Base-by-base conservation (phyloP, 2,888 invertebrate genomes). In the Orthosia cruda region DNA sequence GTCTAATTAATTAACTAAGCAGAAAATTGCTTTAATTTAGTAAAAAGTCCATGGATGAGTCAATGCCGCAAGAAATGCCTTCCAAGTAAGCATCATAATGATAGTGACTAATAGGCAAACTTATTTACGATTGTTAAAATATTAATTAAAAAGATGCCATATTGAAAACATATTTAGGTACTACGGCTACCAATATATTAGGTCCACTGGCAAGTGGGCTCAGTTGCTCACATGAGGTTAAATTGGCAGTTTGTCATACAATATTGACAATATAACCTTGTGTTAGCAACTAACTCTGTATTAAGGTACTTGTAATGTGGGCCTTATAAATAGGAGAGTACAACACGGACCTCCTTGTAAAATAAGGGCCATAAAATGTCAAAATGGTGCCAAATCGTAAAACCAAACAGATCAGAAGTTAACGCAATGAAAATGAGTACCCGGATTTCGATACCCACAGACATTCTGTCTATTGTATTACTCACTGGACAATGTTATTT, bases 371-470 rank as follows among this genome's bases (percentile, higher is more conserved):
- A 1, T 16, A 18, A 20, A 20, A 2, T 26, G 5, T 13, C 15
- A 57, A 77, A 77, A 26, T 55, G 23, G 3, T 40, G 32, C 2
- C 16, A 50, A 52, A 32, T 50, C 26, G 40, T 23, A 49, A 20
- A 47, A 45, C 0, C 11, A 58, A 47, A 69, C 9, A 47, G 57
- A 32, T 52, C n/a, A 11, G 5, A 69, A 52, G 55, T 26, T 20
- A 26, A 52, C 26, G 26, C 20, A 45, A 20, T 58, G 49, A 57
- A 47, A 77, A 63, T 61, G 50, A 64, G 49, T n/a, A 86, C 71
- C 85, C 83, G 76, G 87, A 85, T 81, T 73, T 74, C 45, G 45
- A 81, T 71, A 71, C 52, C 71, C 49, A 73, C 70, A 76, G 78
- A 77, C 79, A 70, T 72, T 64, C 59, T 69, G 74, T 69, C 71